These are phyloP conservation scores for Drosophila koepferae DNA, from an alignment of 2,888 invertebrate genomes.

Conservation along the genomic window DNA sequence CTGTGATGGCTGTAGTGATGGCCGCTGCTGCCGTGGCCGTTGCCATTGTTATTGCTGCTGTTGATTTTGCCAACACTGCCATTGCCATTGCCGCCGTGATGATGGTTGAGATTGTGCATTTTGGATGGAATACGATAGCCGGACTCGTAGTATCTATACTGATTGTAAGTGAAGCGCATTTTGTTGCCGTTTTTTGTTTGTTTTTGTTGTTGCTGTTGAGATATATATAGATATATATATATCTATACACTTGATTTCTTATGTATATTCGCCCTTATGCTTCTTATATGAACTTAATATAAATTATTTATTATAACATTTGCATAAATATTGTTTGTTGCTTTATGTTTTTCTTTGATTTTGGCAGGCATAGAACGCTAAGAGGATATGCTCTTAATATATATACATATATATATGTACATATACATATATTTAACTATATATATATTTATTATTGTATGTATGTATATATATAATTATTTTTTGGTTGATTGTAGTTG, in stretches of 20 bases:
- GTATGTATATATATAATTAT: slow-evolving; percentile 30
- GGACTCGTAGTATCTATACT: slow-evolving; percentile 84
- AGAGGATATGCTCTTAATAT: slow-evolving; percentile 9
- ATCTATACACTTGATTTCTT: slow-evolving; percentile 15
- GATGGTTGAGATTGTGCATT: slow-evolving; percentile 79
- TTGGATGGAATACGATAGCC: slow-evolving; percentile 84
- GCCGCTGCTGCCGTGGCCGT: slow-evolving; percentile 30
- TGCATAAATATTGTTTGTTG: slow-evolving; percentile 18
- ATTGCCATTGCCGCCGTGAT: slow-evolving; percentile 42
- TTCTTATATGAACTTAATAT: slow-evolving; percentile 9
- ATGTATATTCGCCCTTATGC: slow-evolving; percentile 17
- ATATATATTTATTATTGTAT: slow-evolving; percentile 19
- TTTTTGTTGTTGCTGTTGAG: not conserved
- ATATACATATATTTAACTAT: not conserved
- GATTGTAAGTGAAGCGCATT: slow-evolving; percentile 85
- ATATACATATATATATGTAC: slow-evolving; percentile 11
- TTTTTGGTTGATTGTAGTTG: slow-evolving; percentile 40
- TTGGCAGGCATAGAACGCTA: not conserved
- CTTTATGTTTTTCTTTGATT: slow-evolving; percentile 1
- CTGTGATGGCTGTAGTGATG: slow-evolving; percentile 29
- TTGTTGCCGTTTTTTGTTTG: slow-evolving; percentile 39
- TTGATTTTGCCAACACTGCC: slow-evolving; percentile 44
- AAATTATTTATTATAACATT: slow-evolving; percentile 27
- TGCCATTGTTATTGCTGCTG: slow-evolving; percentile 36
- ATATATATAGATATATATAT: not conserved